Percentiles rank a stretch among this genome's conserved stretches.
Evolutionary conservation across 30 jellyfish, hydroid and myxozoan species (phyloP).

Genomic region (Phacellophora camtschatica): DNA sequence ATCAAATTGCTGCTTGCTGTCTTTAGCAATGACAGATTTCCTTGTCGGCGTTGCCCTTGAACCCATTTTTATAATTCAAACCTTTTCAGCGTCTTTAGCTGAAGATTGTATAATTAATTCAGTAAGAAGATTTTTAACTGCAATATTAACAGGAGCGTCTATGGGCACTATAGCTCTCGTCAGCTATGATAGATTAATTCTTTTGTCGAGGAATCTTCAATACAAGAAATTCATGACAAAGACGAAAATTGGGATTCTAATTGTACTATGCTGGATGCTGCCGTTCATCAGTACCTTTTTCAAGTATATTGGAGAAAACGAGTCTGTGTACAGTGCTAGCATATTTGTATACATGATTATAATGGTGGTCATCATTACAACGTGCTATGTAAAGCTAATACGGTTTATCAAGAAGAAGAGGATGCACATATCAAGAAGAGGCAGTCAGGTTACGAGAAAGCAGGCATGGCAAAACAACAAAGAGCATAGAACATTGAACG

Average conservation of each 20-base stretch:
- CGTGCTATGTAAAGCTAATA: constrained; percentile 9
- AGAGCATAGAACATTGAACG: not conserved
- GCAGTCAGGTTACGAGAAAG: not conserved
- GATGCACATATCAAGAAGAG: not conserved
- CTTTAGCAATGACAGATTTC: constrained; percentile 35
- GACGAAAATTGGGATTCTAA: not conserved
- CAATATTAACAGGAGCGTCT: constrained; percentile 43
- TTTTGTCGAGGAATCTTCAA: constrained; percentile 14
- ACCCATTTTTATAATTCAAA: constrained; percentile 17
- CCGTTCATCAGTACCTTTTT: constrained; percentile 6
- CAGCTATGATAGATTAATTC: constrained; percentile 38
- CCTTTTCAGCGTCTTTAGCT: constrained; percentile 3
- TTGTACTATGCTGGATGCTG: constrained; percentile 7
- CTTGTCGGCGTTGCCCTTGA: constrained; percentile 17
- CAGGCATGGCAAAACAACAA: not conserved
- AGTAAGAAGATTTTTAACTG: constrained; percentile 6
- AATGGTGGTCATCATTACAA: not conserved
- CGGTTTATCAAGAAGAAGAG: not conserved
- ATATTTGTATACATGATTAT: not conserved
- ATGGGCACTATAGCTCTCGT: constrained; percentile 15
- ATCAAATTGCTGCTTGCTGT: constrained; percentile 1
- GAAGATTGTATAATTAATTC: constrained; percentile 1
- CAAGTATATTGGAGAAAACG: constrained; percentile 8
- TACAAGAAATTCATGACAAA: constrained; percentile 21
- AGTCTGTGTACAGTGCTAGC: not conserved